Conservation (phyloP, 2,113 vertebrate genomes). For the Albula glossodonta region DNA sequence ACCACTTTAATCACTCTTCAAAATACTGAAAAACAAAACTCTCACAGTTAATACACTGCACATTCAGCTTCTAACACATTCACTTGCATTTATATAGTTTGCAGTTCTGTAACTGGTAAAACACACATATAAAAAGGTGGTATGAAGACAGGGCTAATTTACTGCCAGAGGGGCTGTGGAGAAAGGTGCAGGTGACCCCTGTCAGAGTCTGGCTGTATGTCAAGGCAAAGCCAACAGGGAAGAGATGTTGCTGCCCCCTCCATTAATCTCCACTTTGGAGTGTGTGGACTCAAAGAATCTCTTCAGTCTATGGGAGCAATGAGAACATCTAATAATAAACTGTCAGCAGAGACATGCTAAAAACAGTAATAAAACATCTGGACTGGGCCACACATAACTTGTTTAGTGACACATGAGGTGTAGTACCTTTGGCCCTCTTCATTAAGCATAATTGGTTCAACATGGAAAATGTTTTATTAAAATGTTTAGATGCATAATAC, state of each 20-base stretch:
- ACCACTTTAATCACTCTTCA: no score
- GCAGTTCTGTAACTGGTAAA: no score
- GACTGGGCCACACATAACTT: no score
- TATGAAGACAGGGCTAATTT: not conserved
- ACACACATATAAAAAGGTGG: not conserved
- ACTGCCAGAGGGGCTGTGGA: not conserved
- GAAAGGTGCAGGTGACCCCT: not conserved
- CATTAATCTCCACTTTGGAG: conserved; percentile 22
- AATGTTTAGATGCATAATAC: no score
- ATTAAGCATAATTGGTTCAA: no score
- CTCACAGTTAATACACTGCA: no score
- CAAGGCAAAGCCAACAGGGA: conserved; percentile 10
- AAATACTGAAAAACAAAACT: no score
- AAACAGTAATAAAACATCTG: conserved; percentile 37
- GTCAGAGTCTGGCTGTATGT: conserved; percentile 5
- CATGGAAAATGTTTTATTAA: no score
- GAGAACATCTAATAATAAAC: conserved; percentile 51
- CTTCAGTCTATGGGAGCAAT: conserved; percentile 45
- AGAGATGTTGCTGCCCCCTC: conserved; percentile 11
- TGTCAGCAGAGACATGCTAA: conserved; percentile 36
- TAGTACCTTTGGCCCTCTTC: no score
- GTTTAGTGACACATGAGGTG: no score
- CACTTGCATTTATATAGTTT: no score
- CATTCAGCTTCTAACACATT: no score
- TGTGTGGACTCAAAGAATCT: conserved; percentile 36